Conservation (phyloP, 1,140 invertebrate species). For the Diploscapter pachys region DNA sequence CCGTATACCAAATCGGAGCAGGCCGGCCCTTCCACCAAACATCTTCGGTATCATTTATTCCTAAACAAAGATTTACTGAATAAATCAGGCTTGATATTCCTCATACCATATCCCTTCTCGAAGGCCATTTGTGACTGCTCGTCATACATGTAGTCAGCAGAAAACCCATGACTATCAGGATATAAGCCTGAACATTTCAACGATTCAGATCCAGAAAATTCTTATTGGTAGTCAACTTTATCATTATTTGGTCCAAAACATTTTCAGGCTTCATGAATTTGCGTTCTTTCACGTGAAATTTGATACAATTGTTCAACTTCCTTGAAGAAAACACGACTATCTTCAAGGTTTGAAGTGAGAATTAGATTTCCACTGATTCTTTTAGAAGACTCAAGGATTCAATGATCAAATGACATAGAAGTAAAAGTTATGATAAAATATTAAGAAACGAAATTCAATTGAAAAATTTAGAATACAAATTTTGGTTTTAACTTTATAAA, state of each 20-base stretch:
- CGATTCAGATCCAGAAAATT: too few relatives aligned
- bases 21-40: constrained; percentile 48
- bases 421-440: constrained; percentile 1
- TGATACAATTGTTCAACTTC: constrained; percentile 18
- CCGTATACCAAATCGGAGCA: constrained; percentile 55
- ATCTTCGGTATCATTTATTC: constrained; percentile 51
- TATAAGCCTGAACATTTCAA: constrained; percentile 48
- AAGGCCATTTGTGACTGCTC: constrained; percentile 42
- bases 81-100: neutral
- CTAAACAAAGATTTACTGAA: constrained; percentile 20
- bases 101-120: constrained; percentile 45
- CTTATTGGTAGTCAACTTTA: neutral
- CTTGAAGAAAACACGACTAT: constrained; percentile 24
- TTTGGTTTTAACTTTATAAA: too few relatives aligned
- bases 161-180: constrained; percentile 59
- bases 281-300: constrained; percentile 9
- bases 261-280: neutral
- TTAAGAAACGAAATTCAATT: neutral
- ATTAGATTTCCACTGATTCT: constrained; percentile 8
- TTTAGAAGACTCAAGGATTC: neutral
- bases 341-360: constrained; percentile 3
- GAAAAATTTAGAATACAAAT: neutral
- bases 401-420: constrained; percentile 6
- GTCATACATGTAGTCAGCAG: constrained; percentile 57
- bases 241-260: constrained; percentile 9